These are phyloP conservation scores for Epiblema foenella DNA, from an alignment of 2,888 invertebrate species.

Conservation along the genomic window DNA sequence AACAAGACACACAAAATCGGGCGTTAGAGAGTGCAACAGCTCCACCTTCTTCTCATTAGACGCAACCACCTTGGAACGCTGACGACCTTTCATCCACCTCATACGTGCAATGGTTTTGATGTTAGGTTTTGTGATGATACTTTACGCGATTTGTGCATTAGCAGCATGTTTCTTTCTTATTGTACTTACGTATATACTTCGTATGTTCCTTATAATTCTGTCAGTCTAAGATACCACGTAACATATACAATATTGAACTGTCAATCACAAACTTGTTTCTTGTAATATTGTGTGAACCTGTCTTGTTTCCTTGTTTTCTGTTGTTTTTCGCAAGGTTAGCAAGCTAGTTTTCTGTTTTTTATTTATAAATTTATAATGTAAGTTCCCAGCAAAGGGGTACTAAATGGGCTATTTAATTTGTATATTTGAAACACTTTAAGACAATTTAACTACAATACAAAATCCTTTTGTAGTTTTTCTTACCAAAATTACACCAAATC, in stretches of 20 bases:
- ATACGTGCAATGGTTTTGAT: neutral
- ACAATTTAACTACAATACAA: too few species aligned
- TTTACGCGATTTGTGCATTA: constrained; percentile 20
- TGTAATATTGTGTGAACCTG: neutral
- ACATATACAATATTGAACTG: neutral
- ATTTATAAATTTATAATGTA: too few species aligned
- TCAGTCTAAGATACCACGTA: neutral
- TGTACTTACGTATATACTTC: neutral
- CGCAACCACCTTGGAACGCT: too few species aligned
- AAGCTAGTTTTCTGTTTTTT: too few species aligned
- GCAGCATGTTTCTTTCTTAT: neutral
- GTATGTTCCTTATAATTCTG: constrained; percentile 7
- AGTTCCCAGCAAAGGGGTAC: too few species aligned
- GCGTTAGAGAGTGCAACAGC: too few species aligned
- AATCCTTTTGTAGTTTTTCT: too few species aligned
- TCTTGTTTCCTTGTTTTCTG: neutral
- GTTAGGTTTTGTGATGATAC: constrained; percentile 5
- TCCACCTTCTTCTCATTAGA: too few species aligned
- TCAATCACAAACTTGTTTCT: neutral
- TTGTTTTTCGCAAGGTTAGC: neutral
- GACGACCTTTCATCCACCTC: too few species aligned
- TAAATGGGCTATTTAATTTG: too few species aligned
- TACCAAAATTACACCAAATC: neutral
- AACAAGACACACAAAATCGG: too few species aligned
- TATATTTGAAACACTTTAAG: too few species aligned